Base-by-base conservation (phyloP, 2,888 invertebrate genomes). In the Nemurella pictetii region DNA sequence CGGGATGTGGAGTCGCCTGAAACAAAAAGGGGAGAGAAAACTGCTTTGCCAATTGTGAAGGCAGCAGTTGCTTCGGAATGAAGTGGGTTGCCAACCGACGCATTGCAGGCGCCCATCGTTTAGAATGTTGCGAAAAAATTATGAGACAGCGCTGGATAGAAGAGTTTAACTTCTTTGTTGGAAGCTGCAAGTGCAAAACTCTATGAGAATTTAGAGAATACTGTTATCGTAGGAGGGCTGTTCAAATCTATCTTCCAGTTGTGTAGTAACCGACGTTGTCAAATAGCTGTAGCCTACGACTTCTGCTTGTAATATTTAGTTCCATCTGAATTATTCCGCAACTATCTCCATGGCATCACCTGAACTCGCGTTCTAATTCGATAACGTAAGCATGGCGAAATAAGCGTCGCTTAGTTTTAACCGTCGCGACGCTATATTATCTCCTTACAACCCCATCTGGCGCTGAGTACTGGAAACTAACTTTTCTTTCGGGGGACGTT, bases 61-160 rank as follows among this genome's bases (percentile, higher is more conserved):
- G 55, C 55, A 55, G 55, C 55, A 1, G 75, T 75, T 75, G 75
- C 75, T n/a, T 28, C 75, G 75, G 28, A 75, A 75, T 28, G 75
- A 30, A 27, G 29, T 55, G 55, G 82, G 82, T 55, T 82, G 82
- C 72, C 29, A 82, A 82, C 55, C 82, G 82, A 82, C 82, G 82
- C 82, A 82, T 82, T 82, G 82, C 82, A 82, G 82, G 72, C 82
- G 55, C 27, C 28, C 72, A 72, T 72, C 55, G 82, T 27, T 78
- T 80, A 26, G 82, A 82, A 82, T 72, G 55, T 36, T 82, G 29
- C 82, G 55, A 72, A 80, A 80, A 80, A 35, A 35, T 80, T 80
- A 80, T 80, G 35, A 75, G 75, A 75, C 28, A 75, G 28, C 75
- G 27, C 75, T n/a, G 55, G 55, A 55, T 55, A 20, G 55, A 55